Evolutionary conservation across 2,113 vertebrate species (phyloP).

Genomic region (Heterotis niloticus): DNA sequence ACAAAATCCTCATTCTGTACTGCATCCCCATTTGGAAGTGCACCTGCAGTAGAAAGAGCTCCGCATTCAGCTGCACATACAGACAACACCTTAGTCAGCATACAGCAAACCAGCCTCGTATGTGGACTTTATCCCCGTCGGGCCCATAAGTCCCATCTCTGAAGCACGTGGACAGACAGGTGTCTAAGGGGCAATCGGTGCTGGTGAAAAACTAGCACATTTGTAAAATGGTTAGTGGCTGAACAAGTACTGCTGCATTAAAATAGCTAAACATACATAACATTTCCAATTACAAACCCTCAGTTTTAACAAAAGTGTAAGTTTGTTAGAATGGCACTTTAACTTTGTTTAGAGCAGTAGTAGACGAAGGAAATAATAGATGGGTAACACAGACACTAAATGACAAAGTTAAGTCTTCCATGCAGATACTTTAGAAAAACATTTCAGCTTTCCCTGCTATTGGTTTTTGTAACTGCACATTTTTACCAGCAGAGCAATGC

Average conservation of each 20-base stretch:
- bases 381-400: too few species aligned
- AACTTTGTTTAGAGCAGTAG: too few species aligned
- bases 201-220: neutral
- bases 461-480: too few species aligned
- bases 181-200: neutral
- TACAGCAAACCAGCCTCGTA: neutral
- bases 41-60: constrained; percentile 51
- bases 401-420: too few species aligned
- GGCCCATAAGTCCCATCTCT: neutral
- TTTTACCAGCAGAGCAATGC: neutral
- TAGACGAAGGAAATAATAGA: too few species aligned
- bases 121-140: neutral
- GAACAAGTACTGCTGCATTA: too few species aligned
- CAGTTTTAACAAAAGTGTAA: too few species aligned
- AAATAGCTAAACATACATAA: too few species aligned
- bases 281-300: too few species aligned
- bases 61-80: neutral
- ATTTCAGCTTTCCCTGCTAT: too few species aligned
- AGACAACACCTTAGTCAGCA: neutral
- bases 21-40: constrained; percentile 70
- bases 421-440: too few species aligned
- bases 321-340: too few species aligned
- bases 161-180: neutral
- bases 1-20: constrained; percentile 65
- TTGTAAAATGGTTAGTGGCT: neutral